Percentiles rank a stretch among this genome's conserved stretches.
Evolutionary conservation across 2,797 vertebrate genomes (phyloP).

Genomic region (Micromesistius poutassou): DNA sequence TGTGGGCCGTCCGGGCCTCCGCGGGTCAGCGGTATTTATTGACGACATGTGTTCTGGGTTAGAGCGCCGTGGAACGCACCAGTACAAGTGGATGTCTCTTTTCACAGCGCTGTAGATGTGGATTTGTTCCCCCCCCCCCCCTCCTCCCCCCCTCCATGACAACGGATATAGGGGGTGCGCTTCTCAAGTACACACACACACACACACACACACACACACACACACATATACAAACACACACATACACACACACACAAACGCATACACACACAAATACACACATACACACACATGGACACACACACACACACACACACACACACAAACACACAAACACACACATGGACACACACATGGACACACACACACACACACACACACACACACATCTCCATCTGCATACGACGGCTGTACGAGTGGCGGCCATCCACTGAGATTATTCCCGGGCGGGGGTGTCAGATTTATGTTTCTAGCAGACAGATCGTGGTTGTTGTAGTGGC

Average conservation of each 20-base stretch:
- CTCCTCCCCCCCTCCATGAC: constrained; percentile 68
- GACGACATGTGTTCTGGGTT: constrained; percentile 90
- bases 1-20: constrained; percentile 72
- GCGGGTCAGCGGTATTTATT: constrained; percentile 84
- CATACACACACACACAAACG: too few relatives aligned
- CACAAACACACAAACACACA: too few relatives aligned
- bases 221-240: too few relatives aligned
- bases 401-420: constrained; percentile 48
- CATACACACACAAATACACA: too few relatives aligned
- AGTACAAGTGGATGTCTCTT: constrained; percentile 87
- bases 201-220: too few relatives aligned
- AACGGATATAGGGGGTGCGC: constrained; percentile 72
- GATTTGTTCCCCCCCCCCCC: constrained; percentile 56
- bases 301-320: too few relatives aligned
- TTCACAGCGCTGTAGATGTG: constrained; percentile 77
- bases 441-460: constrained; percentile 59
- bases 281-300: too few relatives aligned
- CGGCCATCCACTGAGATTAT: constrained; percentile 79
- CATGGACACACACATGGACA: too few relatives aligned
- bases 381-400: not conserved
- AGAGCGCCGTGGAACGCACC: constrained; percentile 81
- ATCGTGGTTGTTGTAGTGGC: constrained; percentile 67
- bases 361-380: not conserved
- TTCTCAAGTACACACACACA: constrained; percentile 31
- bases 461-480: constrained; percentile 78